phyloP scores from a whole-genome alignment of 2,797 vertebrate species.

The Propithecus deckenii region DNA sequence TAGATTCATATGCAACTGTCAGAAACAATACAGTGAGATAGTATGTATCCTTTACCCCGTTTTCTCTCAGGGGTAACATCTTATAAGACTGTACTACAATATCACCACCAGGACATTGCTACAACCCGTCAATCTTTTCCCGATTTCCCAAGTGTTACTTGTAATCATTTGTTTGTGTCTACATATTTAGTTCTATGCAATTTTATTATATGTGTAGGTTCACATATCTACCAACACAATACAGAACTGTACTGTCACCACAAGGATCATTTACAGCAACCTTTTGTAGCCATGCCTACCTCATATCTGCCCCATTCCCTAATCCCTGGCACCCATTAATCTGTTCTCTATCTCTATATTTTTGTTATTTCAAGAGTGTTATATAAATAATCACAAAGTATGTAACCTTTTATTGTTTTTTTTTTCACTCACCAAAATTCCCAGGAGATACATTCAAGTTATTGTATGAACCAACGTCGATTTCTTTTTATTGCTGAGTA shows the following conservation, averaged over 20 bases:
- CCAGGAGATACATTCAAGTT: not conserved
- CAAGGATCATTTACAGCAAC: not conserved
- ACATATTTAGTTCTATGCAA: not conserved
- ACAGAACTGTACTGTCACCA: not conserved
- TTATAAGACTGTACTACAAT: slow-evolving; percentile 6
- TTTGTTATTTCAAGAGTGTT: slow-evolving; percentile 37
- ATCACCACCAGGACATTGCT: not conserved
- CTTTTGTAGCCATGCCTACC: not conserved
- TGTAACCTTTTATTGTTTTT: not conserved
- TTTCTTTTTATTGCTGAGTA: slow-evolving; percentile 7
- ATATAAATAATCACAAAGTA: not conserved
- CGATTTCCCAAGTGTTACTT: not conserved
- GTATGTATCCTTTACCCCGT: not conserved
- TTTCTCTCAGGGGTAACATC: not conserved
- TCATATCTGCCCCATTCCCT: not conserved
- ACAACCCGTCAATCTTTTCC: not conserved
- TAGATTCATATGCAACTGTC: not conserved
- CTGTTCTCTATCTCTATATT: not conserved
- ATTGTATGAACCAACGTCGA: not conserved
- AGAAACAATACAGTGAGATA: not conserved
- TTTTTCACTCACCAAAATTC: slow-evolving; percentile 13
- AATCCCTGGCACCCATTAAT: not conserved
- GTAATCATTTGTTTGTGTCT: not conserved
- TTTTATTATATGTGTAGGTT: not conserved
- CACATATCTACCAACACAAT: not conserved